Evolutionary conservation across 2,888 invertebrate genomes (phyloP), one percentile per base, ranked within the genome.

Genomic region (Tenthredo notha): DNA sequence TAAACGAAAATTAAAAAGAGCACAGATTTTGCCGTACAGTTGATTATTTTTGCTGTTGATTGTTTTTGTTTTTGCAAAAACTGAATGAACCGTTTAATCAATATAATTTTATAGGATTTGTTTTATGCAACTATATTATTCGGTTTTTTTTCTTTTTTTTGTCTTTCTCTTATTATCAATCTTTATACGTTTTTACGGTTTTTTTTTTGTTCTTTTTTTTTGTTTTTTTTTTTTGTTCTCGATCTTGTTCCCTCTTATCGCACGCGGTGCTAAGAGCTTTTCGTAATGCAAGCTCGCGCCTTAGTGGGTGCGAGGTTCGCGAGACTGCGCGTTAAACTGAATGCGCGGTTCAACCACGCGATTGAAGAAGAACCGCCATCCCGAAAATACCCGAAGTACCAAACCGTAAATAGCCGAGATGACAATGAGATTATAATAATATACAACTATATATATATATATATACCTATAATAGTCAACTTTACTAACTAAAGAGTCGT

Each of bases 361-460:
- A 43, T 40, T 67, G 78, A 86, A 88, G 87, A 90, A 89, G 88
- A 89, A 89, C 91, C 91, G 91, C 91, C 90, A 91, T 90, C 85
- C 86, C 89, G 89, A 89, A 61, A 78, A 50, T n/a, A 43, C 58
- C 84, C 90, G 91, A 90, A 58, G 78, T 67, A 80, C 7, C 37
- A 21, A 29, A 47, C 18, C 83, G 83, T 83, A 83, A 83, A 83
- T 47, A n/a, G 47, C 83, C 83, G 83, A 83, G 83, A 50, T 50
- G 7, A 67, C 43, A 67, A 83, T 83, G 6, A 37, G 61, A 61
- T 25, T 61, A 25, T 3, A 61, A 25, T 25, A 61, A 25, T 25
- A 21, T 25, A 21, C 25, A 61, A 10, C 2, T 21, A 25, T 25
- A 58, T 7, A 21, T 21, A 58, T 21, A 21, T 58, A 25, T 6